Percentiles rank a stretch among this genome's conserved stretches.
Evolutionary conservation across 1,140 invertebrate genomes (phyloP).

Genomic region (Caenorhabditis inopinata): DNA sequence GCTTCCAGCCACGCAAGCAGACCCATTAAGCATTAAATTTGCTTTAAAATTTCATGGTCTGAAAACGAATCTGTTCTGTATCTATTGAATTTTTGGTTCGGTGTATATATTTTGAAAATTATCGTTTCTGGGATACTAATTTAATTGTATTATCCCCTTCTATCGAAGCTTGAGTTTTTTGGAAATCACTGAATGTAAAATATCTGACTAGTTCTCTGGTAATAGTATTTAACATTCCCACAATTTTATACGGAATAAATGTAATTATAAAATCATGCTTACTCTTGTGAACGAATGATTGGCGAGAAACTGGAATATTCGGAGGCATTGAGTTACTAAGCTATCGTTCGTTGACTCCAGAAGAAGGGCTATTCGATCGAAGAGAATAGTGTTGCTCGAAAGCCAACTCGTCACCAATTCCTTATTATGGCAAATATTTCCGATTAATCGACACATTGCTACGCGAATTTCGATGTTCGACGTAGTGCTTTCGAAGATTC

Average conservation of each 20-base stretch:
- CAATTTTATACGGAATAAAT: neutral
- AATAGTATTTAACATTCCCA: constrained; percentile 23
- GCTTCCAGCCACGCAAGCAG: constrained; percentile 38
- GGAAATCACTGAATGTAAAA: no score
- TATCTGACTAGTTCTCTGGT: no score
- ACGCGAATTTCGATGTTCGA: constrained; percentile 6
- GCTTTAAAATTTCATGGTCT: neutral
- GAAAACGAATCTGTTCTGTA: no score
- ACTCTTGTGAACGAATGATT: constrained; percentile 14
- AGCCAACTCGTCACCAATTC: constrained; percentile 6
- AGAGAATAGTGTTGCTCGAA: neutral
- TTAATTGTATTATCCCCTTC: no score
- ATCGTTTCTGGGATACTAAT: neutral
- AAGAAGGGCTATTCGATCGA: neutral
- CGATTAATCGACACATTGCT: neutral
- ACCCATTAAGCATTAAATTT: neutral
- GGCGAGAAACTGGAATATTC: neutral
- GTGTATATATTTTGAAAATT: no score
- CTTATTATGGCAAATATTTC: neutral
- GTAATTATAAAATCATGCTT: neutral
- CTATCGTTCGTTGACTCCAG: constrained; percentile 10
- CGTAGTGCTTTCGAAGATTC: constrained; percentile 2
- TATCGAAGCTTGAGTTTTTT: no score
- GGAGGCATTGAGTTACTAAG: neutral
- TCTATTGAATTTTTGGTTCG: no score